Base-by-base conservation (phyloP, 2,797 vertebrate species). In the Etheostoma perlongum region DNA sequence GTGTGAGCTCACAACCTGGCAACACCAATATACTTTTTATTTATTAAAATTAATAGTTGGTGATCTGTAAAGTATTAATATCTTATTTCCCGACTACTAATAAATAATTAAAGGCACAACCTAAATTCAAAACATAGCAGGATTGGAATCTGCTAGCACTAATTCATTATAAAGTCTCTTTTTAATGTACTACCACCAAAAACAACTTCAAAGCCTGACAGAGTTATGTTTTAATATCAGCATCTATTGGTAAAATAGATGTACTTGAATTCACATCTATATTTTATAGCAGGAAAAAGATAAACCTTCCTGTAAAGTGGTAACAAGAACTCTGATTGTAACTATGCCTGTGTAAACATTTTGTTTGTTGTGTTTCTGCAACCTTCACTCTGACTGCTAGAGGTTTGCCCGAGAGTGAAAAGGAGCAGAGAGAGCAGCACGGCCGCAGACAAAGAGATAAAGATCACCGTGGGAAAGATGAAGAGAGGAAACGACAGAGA, bases 371-470 rank as follows among this genome's bases (percentile, higher is more conserved):
- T 78, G 16, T 42, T 1, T 60, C 5, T 85, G 74, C 60, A 40
- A 75, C 68, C 12, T 78, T 47, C 12, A 0, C 46, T 78, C 1
- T 87, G 33, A 40, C 36, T 81, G 88, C 81, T 64, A 96, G 96
- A 86, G 86, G 90, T 86, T 95, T 93, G 87, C 94, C 95, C 65
- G 96, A 97, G 89, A 97, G 95, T 71, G 97, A 97, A 90, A 97
- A 96, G 91, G 98, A 99, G 72, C 97, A 96, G 89, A 93, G 95
- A 72, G 96, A 97, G 85, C 95, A 96, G 84, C 93, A 95, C 44
- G 92, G 96, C 53, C 96, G 96, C 85, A 93, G 97, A 73, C 96
- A 94, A 88, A 94, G 94, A 81, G 97, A 98, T 54, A 97, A 97
- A 90, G 97, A 99, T 49, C 96, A 96, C 89, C 94, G 96, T 2